Base-by-base conservation (phyloP, 64 coral and sea anemone species). In the Acropora tenuis region DNA sequence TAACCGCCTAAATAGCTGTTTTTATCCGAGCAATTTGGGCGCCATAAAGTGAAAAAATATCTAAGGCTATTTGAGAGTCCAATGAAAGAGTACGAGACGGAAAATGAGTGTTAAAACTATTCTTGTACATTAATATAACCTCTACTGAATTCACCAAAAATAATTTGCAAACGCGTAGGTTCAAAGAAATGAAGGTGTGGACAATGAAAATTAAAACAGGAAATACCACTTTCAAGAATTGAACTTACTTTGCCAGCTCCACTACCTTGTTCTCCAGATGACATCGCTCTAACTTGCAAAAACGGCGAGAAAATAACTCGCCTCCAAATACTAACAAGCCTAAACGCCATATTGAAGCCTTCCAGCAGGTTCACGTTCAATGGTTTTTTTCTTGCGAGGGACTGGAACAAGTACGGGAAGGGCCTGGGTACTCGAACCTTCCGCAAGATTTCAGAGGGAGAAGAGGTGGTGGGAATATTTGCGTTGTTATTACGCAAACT, bases 171-270 rank as follows among this genome's bases (percentile, higher is more conserved):
- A 12, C 60, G 47, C n/a, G 50, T 47, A 60, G 50, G 16, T 11
- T 60, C 17, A 60, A 11, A 78, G 46, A 77, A 78, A 7, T 90
- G 46, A 13, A 50, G 46, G n/a, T 77, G 7, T 86, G 30, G 11
- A 44, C 42, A 47, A 1, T 47, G 16, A 50, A 69, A 77, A 30
- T 30, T 15, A 40, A 87, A 50, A 43, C 63, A 88, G 41, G n/a
- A 6, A 47, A 75, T 10, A 41, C 1, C 43, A 41, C 18, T 15
- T 8, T 0, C 17, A 15, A 84, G 60, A 47, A 41, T 12, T 3
- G 16, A 69, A 1, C 80, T 78, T 69, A 96, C 97, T 85, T 89
- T 99, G 73, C 97, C 97, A 55, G 43, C 88, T 67, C 97, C 97
- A 47, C 94, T 89, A 78, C 97, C 97, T 44, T 76, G 82, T 94